A percentile compares a stretch with the other conserved stretches of the same genome.
phyloP scores from a whole-genome alignment of 2,113 vertebrate species.

The Scalopus aquaticus region DNA sequence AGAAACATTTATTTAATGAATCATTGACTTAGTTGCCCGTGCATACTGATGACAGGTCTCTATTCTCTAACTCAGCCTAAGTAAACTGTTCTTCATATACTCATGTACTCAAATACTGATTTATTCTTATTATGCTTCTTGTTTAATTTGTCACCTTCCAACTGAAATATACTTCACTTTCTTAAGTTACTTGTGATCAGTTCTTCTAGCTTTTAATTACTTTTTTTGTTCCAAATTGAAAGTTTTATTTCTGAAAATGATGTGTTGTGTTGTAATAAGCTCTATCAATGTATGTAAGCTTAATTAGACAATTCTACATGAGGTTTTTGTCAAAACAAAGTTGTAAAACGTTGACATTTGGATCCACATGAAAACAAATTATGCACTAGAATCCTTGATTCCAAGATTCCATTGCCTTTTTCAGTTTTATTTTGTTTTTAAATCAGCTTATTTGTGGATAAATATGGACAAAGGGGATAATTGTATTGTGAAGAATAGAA shows the following conservation, averaged over 20 bases:
- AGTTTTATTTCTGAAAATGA: slow-evolving; percentile 34
- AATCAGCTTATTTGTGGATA: not conserved
- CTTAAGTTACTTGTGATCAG: slow-evolving; percentile 16
- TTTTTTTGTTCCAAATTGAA: slow-evolving; percentile 4
- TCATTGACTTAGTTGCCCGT: not conserved
- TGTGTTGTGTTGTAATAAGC: not conserved
- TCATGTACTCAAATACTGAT: not conserved
- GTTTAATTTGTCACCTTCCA: not conserved
- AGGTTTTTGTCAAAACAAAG: slow-evolving; percentile 1
- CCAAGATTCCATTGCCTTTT: not conserved
- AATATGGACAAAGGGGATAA: too few species aligned
- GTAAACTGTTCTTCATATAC: not conserved
- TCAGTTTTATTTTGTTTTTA: not conserved
- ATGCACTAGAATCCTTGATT: not conserved
- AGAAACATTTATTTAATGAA: not conserved
- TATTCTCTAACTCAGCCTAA: not conserved
- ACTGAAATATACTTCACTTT: not conserved
- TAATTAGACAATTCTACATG: slow-evolving; percentile 31
- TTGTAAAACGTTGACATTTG: not conserved
- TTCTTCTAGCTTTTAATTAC: slow-evolving; percentile 21
- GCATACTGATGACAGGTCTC: not conserved
- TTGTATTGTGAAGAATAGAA: too few species aligned
- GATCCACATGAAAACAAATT: not conserved
- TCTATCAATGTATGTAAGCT: not conserved
- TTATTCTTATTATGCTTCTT: not conserved